These are phyloP conservation scores for Microchrysa polita DNA, from an alignment of 2,888 invertebrate species.

Conservation along the genomic window DNA sequence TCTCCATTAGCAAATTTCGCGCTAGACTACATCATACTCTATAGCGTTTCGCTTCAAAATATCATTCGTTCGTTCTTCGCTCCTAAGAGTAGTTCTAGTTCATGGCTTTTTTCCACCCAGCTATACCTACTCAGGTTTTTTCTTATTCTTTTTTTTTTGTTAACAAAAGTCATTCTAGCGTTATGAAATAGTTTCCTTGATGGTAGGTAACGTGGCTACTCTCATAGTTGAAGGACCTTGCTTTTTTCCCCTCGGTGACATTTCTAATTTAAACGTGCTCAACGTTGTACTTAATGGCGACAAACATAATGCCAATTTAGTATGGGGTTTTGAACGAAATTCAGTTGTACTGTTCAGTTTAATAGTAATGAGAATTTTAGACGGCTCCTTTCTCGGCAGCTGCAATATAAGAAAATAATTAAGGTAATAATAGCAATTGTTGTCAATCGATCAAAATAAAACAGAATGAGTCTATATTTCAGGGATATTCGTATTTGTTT, in stretches of 20 bases:
- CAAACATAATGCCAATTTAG: background rate
- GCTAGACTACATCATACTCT: background rate
- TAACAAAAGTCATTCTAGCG: background rate
- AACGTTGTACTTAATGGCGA: background rate
- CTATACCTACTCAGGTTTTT: too few species aligned
- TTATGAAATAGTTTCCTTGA: background rate
- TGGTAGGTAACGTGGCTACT: background rate
- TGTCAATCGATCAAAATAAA: too few species aligned
- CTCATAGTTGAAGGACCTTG: background rate
- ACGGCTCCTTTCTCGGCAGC: too few species aligned
- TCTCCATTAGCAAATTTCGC: background rate
- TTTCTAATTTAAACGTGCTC: background rate
- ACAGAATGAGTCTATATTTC: too few species aligned
- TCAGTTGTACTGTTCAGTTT: background rate
- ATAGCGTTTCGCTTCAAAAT: background rate
- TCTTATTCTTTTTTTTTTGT: too few species aligned
- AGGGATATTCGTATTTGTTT: too few species aligned
- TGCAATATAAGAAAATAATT: too few species aligned
- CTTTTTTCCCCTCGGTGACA: background rate
- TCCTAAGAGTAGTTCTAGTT: background rate
- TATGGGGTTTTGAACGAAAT: background rate
- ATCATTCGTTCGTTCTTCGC: background rate
- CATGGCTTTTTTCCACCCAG: too few species aligned
- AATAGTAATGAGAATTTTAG: too few species aligned
- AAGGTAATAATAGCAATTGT: too few species aligned